These are phyloP conservation scores for Xestia sexstrigata DNA, from an alignment of 2,888 invertebrate genomes.

Conservation along the genomic window DNA sequence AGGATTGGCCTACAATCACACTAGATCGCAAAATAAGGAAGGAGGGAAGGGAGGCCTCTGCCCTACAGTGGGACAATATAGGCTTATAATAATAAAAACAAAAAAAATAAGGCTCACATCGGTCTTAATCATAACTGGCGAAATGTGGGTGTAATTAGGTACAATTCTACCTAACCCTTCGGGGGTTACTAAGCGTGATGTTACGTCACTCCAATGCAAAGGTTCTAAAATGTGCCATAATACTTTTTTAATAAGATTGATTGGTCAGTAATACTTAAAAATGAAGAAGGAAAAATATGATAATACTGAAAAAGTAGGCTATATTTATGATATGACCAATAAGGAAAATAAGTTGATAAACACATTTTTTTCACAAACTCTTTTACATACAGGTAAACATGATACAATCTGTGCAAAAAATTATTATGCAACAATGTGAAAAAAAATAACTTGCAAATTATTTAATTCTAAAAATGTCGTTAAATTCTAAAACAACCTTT, in stretches of 20 bases:
- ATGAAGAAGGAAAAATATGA: not conserved
- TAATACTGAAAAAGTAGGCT: not conserved
- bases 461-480: not conserved
- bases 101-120: no score
- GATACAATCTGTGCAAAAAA: not conserved
- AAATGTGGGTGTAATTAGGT: not conserved
- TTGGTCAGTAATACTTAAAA: no score
- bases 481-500: not conserved
- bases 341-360: conserved; percentile 2
- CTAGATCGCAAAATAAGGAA: no score
- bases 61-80: no score
- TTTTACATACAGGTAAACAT: not conserved
- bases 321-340: not conserved
- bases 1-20: no score
- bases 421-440: not conserved
- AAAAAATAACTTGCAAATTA: not conserved
- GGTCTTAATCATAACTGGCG: not conserved
- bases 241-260: no score
- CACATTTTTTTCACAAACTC: not conserved
- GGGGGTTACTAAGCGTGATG: not conserved
- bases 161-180: not conserved
- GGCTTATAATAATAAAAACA: no score
- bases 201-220: not conserved
- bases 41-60: no score
- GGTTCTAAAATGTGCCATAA: not conserved